Evolutionary conservation across 64 coral and sea anemone genomes (phyloP).

Genomic region (Anthopleura sola): DNA sequence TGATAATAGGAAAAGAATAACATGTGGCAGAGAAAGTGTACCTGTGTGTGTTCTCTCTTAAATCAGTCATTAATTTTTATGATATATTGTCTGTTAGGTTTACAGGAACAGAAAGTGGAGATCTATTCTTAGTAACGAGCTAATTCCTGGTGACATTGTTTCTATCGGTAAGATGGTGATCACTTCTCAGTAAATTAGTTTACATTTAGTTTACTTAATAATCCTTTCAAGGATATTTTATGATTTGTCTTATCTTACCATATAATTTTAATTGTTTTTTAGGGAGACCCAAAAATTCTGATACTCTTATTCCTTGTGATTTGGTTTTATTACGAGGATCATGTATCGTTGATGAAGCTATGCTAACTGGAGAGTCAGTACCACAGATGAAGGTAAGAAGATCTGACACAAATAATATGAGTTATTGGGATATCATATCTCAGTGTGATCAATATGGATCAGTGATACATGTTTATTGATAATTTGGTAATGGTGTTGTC

Average conservation of each 20-base stretch:
- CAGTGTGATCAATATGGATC: no score
- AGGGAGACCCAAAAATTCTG: constrained; percentile 90
- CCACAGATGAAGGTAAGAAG: constrained; percentile 99
- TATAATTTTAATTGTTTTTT: background rate
- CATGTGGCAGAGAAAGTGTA: no score
- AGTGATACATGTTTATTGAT: background rate
- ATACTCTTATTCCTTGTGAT: constrained; percentile 92
- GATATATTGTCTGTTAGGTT: constrained; percentile 30
- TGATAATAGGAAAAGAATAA: no score
- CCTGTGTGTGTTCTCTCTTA: no score
- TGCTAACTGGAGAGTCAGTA: constrained; percentile 99
- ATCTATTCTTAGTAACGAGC: constrained; percentile 78
- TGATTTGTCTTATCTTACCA: background rate
- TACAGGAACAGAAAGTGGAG: constrained; percentile 97
- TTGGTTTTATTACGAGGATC: constrained; percentile 87
- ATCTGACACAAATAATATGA: no score
- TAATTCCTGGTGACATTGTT: constrained; percentile 93
- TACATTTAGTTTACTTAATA: no score
- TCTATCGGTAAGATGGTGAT: constrained; percentile 63
- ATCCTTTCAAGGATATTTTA: no score
- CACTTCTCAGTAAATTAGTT: background rate
- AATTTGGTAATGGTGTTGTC: background rate
- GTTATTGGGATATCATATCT: no score
- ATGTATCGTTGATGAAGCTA: constrained; percentile 97
- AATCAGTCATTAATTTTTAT: no score